Evolutionary conservation across 2,888 invertebrate genomes (phyloP).

Genomic region (Petrolisthes manimaculis): DNA sequence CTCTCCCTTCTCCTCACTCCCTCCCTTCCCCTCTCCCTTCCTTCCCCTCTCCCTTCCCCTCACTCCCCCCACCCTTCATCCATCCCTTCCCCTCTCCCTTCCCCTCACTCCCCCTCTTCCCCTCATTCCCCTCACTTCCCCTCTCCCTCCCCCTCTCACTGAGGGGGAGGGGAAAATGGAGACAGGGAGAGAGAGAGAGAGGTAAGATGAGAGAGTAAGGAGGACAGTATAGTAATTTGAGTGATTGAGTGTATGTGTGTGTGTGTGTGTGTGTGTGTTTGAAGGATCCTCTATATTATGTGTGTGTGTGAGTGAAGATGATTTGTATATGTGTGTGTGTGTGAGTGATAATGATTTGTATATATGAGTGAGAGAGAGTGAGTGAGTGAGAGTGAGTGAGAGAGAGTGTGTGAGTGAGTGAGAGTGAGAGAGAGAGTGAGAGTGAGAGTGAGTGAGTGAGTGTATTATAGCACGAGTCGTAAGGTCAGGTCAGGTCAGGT

Average conservation of each 20-base stretch:
- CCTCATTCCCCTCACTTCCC: too few relatives aligned
- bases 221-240: background rate
- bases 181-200: background rate
- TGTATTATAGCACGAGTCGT: too few relatives aligned
- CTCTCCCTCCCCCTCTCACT: background rate
- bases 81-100: too few relatives aligned
- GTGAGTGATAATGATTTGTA: background rate
- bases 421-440: background rate
- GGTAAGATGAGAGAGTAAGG: background rate
- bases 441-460: background rate
- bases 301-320: background rate
- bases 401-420: background rate
- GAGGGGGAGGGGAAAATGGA: background rate
- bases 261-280: background rate
- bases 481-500: too few relatives aligned
- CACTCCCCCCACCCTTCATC: too few relatives aligned
- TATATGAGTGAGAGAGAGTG: background rate
- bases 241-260: background rate
- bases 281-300: background rate
- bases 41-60: background rate
- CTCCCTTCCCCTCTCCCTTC: too few relatives aligned
- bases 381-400: background rate
- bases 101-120: too few relatives aligned
- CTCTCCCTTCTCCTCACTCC: too few relatives aligned
- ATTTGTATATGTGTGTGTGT: background rate